Conservation (phyloP, 2,888 invertebrate genomes). For the Hedya salicella region DNA sequence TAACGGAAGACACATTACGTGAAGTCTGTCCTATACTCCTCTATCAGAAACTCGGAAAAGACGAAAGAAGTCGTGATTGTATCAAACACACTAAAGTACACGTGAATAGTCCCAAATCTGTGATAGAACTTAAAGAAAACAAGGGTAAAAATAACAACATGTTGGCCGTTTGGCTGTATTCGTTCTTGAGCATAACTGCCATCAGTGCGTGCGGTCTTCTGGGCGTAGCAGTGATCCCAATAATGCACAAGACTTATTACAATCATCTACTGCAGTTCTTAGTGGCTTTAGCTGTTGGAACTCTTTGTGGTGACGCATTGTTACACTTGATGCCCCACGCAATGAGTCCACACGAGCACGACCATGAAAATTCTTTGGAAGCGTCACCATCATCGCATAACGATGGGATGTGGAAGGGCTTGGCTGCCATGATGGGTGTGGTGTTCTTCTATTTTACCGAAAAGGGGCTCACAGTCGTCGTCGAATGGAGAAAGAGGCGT, state of each 20-base stretch:
- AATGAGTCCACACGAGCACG: slow-evolving; percentile 72
- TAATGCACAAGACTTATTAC: slow-evolving; percentile 95
- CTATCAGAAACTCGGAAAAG: slow-evolving; percentile 86
- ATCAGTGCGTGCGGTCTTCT: slow-evolving; percentile 95
- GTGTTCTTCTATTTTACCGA: slow-evolving; percentile 96
- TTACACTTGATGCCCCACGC: slow-evolving; percentile 96
- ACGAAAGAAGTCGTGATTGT: slow-evolving; percentile 84
- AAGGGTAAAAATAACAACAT: slow-evolving; percentile 68
- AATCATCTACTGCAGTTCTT: slow-evolving; percentile 95
- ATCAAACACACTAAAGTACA: slow-evolving; percentile 68
- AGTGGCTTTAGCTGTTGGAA: slow-evolving; percentile 96
- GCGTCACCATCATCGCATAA: slow-evolving; percentile 78
- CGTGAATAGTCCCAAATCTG: slow-evolving; percentile 45
- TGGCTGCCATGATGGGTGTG: slow-evolving; percentile 92
- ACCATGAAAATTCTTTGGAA: slow-evolving; percentile 45
- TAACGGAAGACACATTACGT: slow-evolving; percentile 72
- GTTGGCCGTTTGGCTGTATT: slow-evolving; percentile 92
- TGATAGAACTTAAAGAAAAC: slow-evolving; percentile 47
- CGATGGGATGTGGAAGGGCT: slow-evolving; percentile 93
- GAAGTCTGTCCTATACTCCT: slow-evolving; percentile 88
- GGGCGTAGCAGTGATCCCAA: slow-evolving; percentile 95
- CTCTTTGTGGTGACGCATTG: slow-evolving; percentile 95
- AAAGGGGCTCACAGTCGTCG: slow-evolving; percentile 90
- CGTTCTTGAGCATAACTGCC: slow-evolving; percentile 91
- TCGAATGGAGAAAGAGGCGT: slow-evolving; percentile 91